These are phyloP conservation scores for Naso thynnoides DNA, from an alignment of 2,797 vertebrate species.

Conservation along the genomic window DNA sequence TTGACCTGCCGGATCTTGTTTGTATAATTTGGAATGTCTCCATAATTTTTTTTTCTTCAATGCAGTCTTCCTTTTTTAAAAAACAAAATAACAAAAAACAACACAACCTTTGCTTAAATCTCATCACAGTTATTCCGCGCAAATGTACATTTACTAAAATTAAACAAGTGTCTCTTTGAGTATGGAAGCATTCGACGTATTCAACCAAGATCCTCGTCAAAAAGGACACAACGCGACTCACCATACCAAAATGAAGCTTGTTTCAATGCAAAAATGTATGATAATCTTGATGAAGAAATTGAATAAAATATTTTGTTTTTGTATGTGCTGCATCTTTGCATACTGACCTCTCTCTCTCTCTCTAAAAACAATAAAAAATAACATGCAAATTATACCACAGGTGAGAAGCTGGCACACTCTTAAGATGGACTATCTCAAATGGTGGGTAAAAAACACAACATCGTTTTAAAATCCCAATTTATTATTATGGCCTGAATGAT, in stretches of 20 bases:
- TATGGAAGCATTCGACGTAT: constrained; percentile 66
- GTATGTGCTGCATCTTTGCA: constrained; percentile 50
- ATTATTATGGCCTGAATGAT: not conserved
- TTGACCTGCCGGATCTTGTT: constrained; percentile 72
- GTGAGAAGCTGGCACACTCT: no score
- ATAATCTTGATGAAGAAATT: constrained; percentile 78
- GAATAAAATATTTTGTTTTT: constrained; percentile 87
- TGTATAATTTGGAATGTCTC: constrained; percentile 74
- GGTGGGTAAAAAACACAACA: not conserved
- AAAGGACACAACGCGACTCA: constrained; percentile 62
- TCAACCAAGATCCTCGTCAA: constrained; percentile 70
- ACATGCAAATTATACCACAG: not conserved
- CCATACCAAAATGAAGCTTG: constrained; percentile 81
- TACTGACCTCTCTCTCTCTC: no score
- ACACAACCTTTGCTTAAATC: constrained; percentile 56
- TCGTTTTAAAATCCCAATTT: not conserved
- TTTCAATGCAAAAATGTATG: constrained; percentile 83
- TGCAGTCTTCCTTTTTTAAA: constrained; percentile 78
- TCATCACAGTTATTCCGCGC: constrained; percentile 55
- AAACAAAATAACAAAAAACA: constrained; percentile 2
- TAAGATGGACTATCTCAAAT: no score
- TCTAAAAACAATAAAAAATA: no score
- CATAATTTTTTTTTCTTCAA: constrained; percentile 58
- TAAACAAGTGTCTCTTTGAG: constrained; percentile 53
- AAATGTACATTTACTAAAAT: constrained; percentile 45